Evolutionary conservation across 2,888 invertebrate species (phyloP), one percentile per base, ranked within the genome.

Genomic region (Gerris lacustris): DNA sequence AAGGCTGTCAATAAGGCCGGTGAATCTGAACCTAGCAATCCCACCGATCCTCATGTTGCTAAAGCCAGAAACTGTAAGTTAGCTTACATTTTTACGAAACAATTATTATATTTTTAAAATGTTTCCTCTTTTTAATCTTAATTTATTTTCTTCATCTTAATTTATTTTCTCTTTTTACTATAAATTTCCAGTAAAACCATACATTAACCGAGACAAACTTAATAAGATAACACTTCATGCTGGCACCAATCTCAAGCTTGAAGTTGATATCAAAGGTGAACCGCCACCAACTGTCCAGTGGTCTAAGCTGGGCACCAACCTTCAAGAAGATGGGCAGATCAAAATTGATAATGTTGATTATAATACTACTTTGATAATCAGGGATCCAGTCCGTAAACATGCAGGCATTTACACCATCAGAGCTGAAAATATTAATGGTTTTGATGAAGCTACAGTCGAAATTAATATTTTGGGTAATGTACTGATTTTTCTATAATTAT

Each of bases 261-360:
- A 96, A 79, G 94, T 98, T 5, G 94, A 96, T 80, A 91, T 96
- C 76, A 90, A 91, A 79, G 99, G 98, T 79, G 98, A 99, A 83
- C 99, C 99, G 68, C 91, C 94, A 78, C 98, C 99, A 81, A 89
- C 87, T 75, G 87, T 91, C 76, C 89, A 88, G 6, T 95, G 94
- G 94, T 86, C 84, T 73, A 87, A 90, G 76, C 86, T 84, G 67
- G 85, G 84, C 75, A 82, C 86, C 81, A 85, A 86, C 73, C 81
- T 94, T 71, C 88, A 90, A 78, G 86, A 85, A 44, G 85, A 85
- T 67, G 84, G 86, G 7, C 86, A 86, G 69, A 79, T 87, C 6
- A 92, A 91, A 77, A 87, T 97, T 75, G 92, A 92, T 78, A 91
- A 92, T 80, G 93, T 93, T 80, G 92, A 96, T 79, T 93, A 97